These are phyloP conservation scores for Microtus ochrogaster DNA, from an alignment of 2,113 vertebrate species.

Conservation along the genomic window DNA sequence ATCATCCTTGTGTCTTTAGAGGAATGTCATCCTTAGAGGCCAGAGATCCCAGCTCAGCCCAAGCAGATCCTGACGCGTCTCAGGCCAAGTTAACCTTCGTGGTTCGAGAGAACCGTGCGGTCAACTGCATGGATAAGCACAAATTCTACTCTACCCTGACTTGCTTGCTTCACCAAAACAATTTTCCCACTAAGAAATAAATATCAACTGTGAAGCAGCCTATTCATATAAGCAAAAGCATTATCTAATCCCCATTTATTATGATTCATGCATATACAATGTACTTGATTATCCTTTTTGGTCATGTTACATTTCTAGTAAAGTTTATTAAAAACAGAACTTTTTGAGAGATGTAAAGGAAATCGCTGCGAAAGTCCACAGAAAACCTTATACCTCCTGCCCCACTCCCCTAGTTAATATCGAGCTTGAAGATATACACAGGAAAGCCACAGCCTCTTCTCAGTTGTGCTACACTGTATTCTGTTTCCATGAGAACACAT, in stretches of 20 bases:
- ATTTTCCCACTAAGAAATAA: slow-evolving; percentile 70
- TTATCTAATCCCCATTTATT: slow-evolving; percentile 76
- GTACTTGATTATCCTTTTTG: slow-evolving; percentile 79
- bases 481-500: slow-evolving; percentile 78
- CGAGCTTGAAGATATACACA: slow-evolving; percentile 64
- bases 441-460: slow-evolving; percentile 70
- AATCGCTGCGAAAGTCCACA: slow-evolving; percentile 78
- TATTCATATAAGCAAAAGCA: slow-evolving; percentile 76
- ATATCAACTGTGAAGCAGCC: slow-evolving; percentile 70
- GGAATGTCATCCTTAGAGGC: not conserved
- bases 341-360: slow-evolving; percentile 72
- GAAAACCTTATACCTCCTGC: slow-evolving; percentile 57
- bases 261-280: slow-evolving; percentile 76
- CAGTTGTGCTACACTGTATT: slow-evolving; percentile 69
- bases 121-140: slow-evolving; percentile 1
- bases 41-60: not conserved
- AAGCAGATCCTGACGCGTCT: rapidly evolving
- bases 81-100: not conserved
- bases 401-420: slow-evolving; percentile 67
- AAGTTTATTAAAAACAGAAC: slow-evolving; percentile 84
- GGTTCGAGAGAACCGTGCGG: not conserved
- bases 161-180: slow-evolving; percentile 67
- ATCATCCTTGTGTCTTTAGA: not conserved
- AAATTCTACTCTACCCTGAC: slow-evolving; percentile 44
- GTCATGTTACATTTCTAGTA: slow-evolving; percentile 79